phyloP scores from a whole-genome alignment of 1,140 invertebrate species.

The Brachionus koreanus region DNA sequence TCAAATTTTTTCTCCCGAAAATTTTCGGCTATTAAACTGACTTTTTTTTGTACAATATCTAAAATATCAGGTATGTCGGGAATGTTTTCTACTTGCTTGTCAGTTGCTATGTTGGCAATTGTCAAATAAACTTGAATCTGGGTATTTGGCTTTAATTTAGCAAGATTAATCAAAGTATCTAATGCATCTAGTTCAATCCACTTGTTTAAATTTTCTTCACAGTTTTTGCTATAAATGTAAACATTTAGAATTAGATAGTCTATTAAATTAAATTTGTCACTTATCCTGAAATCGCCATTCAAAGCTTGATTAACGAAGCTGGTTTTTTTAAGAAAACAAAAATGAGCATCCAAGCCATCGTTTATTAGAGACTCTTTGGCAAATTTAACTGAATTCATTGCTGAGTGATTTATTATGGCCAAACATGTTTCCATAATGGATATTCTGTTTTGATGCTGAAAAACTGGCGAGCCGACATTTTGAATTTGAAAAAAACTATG shows the following conservation, averaged over 20 bases:
- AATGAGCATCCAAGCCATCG: not conserved
- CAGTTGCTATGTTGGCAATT: not conserved
- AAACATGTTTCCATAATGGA: not conserved
- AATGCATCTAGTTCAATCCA: conserved; percentile 7
- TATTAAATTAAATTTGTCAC: not conserved
- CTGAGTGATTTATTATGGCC: not conserved
- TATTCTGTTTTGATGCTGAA: not conserved
- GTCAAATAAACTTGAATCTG: not conserved
- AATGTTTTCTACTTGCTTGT: not conserved
- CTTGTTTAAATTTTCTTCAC: not conserved
- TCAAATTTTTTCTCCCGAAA: not conserved
- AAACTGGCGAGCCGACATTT: not conserved
- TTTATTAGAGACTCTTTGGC: not conserved
- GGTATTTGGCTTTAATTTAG: not conserved
- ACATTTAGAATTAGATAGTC: conserved; percentile 1
- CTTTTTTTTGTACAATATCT: not conserved
- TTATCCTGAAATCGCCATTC: not conserved
- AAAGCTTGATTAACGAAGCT: not conserved
- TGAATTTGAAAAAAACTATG: not conserved
- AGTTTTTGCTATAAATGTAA: not conserved
- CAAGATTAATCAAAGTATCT: not conserved
- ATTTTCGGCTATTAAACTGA: not conserved
- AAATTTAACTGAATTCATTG: not conserved
- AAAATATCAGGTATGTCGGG: not conserved
- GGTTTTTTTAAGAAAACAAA: not conserved